phyloP scores from a whole-genome alignment of 2,113 vertebrate species.

The Dromiciops gliroides region DNA sequence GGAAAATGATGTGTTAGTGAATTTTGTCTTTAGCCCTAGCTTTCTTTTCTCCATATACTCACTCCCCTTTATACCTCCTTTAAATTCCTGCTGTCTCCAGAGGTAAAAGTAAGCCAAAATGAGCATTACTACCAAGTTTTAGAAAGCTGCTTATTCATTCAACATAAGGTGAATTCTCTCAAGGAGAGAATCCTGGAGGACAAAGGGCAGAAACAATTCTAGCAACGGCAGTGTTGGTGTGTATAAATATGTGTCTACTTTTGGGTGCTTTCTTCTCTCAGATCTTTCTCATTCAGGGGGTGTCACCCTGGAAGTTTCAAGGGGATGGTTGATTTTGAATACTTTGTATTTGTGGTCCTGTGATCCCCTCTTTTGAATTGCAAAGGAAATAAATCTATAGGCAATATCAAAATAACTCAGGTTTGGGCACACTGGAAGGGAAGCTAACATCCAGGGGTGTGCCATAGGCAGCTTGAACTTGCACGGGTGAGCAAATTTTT shows the following conservation, averaged over 20 bases:
- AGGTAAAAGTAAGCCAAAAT: background rate
- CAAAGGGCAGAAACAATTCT: background rate
- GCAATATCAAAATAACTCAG: background rate
- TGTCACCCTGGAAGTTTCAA: background rate
- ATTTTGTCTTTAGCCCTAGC: accelerated
- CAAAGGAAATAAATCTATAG: background rate
- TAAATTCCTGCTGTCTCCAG: background rate
- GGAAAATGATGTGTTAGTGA: background rate
- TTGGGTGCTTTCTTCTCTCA: background rate
- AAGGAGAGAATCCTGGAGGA: background rate
- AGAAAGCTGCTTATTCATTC: background rate
- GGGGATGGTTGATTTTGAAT: background rate
- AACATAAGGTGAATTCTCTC: background rate
- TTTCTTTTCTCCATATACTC: background rate
- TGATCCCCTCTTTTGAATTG: background rate
- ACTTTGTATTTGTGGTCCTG: background rate
- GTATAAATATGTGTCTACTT: background rate
- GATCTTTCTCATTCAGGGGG: background rate
- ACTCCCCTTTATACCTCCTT: too few species aligned
- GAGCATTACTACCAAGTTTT: background rate
- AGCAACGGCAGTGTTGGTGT: background rate
- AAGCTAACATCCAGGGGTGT: background rate
- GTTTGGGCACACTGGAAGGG: background rate
- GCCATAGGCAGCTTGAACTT: too few species aligned
- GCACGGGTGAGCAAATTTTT: too few species aligned